Percentiles rank a stretch among this genome's conserved stretches.
phyloP scores from a whole-genome alignment of 1,140 invertebrate genomes.

The Atta texana region DNA sequence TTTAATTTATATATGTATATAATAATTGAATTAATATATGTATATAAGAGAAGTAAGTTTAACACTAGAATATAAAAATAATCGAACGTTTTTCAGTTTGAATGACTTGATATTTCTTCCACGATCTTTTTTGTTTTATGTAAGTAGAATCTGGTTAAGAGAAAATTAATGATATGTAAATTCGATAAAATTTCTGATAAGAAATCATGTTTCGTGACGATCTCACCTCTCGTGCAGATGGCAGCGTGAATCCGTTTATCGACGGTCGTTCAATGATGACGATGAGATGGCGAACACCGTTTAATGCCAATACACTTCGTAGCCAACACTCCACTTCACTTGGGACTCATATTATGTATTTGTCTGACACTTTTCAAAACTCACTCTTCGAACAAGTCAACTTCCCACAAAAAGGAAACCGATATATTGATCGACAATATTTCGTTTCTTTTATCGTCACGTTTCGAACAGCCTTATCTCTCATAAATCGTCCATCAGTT shows the following conservation, averaged over 20 bases:
- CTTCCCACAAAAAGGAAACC: not conserved
- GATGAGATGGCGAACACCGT: constrained; percentile 56
- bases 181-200: not conserved
- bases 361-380: constrained; percentile 30
- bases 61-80: not conserved
- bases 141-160: not conserved
- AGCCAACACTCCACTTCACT: constrained; percentile 69
- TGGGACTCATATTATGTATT: constrained; percentile 45
- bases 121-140: not conserved
- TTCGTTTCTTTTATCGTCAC: not conserved
- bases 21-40: not conserved
- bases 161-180: not conserved
- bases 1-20: too few species aligned
- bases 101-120: not conserved
- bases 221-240: constrained; percentile 82
- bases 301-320: constrained; percentile 51
- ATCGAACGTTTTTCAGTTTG: not conserved
- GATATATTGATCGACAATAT: not conserved
- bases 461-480: not conserved
- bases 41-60: not conserved
- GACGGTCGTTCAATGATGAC: constrained; percentile 77
- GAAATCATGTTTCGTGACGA: not conserved
- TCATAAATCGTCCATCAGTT: not conserved
- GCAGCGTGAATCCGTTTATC: constrained; percentile 79
- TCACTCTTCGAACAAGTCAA: not conserved